Percentiles rank a stretch among this genome's conserved stretches.
phyloP scores from a whole-genome alignment of 2,797 vertebrate species.

The Macroramphosus scolopax region DNA sequence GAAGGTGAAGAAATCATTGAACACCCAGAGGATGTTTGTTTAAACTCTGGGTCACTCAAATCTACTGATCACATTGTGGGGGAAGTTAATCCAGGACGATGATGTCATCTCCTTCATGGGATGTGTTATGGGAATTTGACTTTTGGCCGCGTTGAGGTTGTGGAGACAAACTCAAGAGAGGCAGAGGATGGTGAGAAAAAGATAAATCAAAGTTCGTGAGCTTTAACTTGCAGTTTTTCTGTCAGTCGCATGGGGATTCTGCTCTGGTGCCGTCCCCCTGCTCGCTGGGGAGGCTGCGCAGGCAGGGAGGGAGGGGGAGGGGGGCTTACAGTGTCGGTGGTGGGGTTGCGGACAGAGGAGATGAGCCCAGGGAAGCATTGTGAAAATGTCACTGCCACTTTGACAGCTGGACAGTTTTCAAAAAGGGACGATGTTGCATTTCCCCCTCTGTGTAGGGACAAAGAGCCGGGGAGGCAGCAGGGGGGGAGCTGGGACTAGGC shows the following conservation, averaged over 20 bases:
- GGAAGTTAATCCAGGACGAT: no score
- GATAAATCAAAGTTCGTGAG: slow-evolving; percentile 15
- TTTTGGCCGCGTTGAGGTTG: slow-evolving; percentile 10
- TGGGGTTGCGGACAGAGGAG: slow-evolving; percentile 48
- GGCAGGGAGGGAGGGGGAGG: slow-evolving; percentile 1
- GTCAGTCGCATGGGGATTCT: slow-evolving; percentile 42
- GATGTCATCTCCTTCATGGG: slow-evolving; percentile 7
- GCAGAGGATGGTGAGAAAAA: slow-evolving; percentile 19
- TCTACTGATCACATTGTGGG: slow-evolving; percentile 19
- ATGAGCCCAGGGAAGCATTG: slow-evolving; percentile 72
- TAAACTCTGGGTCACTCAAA: slow-evolving; percentile 15
- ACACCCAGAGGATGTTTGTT: slow-evolving; percentile 11
- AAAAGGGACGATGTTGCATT: slow-evolving; percentile 77
- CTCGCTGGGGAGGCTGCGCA: slow-evolving; percentile 19
- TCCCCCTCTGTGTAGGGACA: slow-evolving; percentile 76
- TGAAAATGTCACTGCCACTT: slow-evolving; percentile 82
- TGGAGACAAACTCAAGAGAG: slow-evolving; percentile 15
- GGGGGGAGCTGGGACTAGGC: slow-evolving; percentile 52
- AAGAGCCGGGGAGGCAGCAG: slow-evolving; percentile 61
- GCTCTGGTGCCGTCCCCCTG: slow-evolving; percentile 16
- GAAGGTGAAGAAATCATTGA: slow-evolving; percentile 27
- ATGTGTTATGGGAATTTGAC: not conserved
- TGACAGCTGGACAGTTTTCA: slow-evolving; percentile 85
- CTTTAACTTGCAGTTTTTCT: slow-evolving; percentile 28
- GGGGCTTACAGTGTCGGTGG: slow-evolving; percentile 48